Conservation (phyloP, 1,140 invertebrate species). For the Hyles euphorbiae region DNA sequence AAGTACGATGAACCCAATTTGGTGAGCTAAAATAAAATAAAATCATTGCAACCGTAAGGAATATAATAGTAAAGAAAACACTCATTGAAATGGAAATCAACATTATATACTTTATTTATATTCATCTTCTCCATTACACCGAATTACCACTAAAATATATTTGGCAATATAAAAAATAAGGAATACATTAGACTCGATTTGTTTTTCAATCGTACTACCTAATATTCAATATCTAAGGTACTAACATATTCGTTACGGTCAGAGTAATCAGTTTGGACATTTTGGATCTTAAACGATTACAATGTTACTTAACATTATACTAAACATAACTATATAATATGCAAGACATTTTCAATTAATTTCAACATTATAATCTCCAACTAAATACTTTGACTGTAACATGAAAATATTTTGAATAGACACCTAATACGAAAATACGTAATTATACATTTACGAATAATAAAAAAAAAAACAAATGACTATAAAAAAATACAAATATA, state of each 20-base stretch:
- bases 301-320: not conserved
- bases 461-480: constrained; percentile 53
- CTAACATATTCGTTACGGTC: constrained; percentile 29
- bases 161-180: constrained; percentile 74
- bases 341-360: no score
- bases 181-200: constrained; percentile 63
- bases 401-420: constrained; percentile 50
- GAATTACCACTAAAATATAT: constrained; percentile 70
- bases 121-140: constrained; percentile 53
- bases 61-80: not conserved
- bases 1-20: no score
- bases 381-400: constrained; percentile 39
- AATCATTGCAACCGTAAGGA: no score
- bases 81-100: constrained; percentile 62
- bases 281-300: constrained; percentile 8
- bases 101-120: constrained; percentile 63
- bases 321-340: constrained; percentile 3
- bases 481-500: constrained; percentile 29
- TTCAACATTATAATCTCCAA: constrained; percentile 11
- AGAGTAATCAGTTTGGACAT: constrained; percentile 25
- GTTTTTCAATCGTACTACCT: constrained; percentile 58
- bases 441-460: constrained; percentile 36
- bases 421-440: constrained; percentile 37
- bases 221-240: constrained; percentile 39
- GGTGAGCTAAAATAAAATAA: no score